Percentiles rank a stretch among this genome's conserved stretches.
These are phyloP conservation scores for Rachycentron canadum DNA, from an alignment of 2,797 vertebrate species.

Conservation along the genomic window DNA sequence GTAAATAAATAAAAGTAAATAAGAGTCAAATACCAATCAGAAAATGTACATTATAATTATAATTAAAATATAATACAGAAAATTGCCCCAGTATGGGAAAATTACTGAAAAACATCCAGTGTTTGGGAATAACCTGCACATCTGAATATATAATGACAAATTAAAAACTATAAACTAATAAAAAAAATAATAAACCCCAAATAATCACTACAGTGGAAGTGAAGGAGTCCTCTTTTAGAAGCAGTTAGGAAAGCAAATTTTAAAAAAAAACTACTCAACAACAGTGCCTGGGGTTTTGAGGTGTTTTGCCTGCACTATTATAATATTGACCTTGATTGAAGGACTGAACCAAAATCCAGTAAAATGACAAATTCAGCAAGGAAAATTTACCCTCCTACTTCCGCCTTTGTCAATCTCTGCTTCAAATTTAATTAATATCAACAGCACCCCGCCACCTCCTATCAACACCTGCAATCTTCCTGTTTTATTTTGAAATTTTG, in stretches of 20 bases:
- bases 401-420: neutral
- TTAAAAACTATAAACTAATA: neutral
- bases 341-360: conserved; percentile 3
- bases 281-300: neutral
- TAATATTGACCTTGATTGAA: neutral
- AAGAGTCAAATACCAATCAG: neutral
- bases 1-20: neutral
- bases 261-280: neutral
- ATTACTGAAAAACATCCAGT: neutral
- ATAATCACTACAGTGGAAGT: neutral
- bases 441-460: too few species aligned
- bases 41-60: neutral
- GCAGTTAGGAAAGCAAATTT: neutral
- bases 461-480: too few species aligned
- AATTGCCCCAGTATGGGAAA: neutral
- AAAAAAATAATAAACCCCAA: neutral
- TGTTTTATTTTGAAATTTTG: too few species aligned
- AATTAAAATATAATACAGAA: neutral
- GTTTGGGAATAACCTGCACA: neutral
- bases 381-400: neutral
- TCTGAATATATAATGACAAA: neutral
- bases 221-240: neutral
- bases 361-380: neutral
- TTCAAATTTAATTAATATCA: too few species aligned
- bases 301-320: neutral